Base-by-base conservation (phyloP, 2,797 vertebrate genomes). In the Buphagus erythrorhynchus region DNA sequence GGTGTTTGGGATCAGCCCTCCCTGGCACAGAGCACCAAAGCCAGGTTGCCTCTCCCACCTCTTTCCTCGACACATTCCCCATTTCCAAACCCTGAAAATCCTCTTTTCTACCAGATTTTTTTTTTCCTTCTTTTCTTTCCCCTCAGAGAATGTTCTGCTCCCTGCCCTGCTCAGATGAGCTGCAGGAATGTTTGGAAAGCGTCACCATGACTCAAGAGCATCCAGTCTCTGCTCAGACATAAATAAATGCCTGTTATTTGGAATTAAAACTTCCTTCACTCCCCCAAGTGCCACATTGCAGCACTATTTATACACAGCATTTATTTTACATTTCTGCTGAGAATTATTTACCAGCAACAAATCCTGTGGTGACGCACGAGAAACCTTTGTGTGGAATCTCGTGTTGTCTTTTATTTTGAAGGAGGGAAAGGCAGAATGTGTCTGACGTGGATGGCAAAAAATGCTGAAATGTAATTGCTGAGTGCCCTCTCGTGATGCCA, bases 401-500 rank as follows among this genome's bases (percentile, higher is more conserved):
- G 4, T 1, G 16, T 4, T 15, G 38, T 2, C 28, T 54, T 57
- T 26, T 26, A 4, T 35, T 42, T 9, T 10, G 48, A 24, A 35
- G 25, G 28, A n/a, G 21, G 20, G 25, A 20, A 31, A 4, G 2
- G 2, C 0, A 11, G 4, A 5, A 3, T 0, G 11, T 0, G 9
- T 2, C n/a, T 5, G 80, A 11, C 22, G 10, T 0, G 67, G 45
- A 3, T 4, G 38, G 52, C 38, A 16, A 38, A 5, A 0, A 35
- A 18, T 1, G 16, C 15, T 5, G 65, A 97, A 96, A 33, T 8
- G 46, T 68, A 68, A 86, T 93, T 96, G 84, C 83, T 18, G 96
- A 94, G 94, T 63, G 83, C 97, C 98, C 97, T 97, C 98, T 98
- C 12, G 96, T 96, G 98, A 87, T 82, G 4, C 3, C 31, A 19